A percentile compares a stretch with the other conserved stretches of the same genome.
Conservation (phyloP, 2,888 invertebrate genomes). For the Protodeltote pygarga region DNA sequence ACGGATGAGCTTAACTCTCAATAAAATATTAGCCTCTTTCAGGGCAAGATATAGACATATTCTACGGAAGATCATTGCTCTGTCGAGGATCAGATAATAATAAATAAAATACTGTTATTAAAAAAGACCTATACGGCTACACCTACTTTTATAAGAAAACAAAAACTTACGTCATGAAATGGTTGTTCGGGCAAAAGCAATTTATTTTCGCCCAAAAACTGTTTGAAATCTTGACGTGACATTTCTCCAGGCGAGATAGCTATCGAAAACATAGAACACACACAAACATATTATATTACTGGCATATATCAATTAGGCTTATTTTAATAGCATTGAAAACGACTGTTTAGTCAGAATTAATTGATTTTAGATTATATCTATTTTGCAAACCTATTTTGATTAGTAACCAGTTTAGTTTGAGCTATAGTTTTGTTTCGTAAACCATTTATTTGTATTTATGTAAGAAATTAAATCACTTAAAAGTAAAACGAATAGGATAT, state of each 20-base stretch:
- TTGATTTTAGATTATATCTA: conserved; percentile 3
- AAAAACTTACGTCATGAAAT: conserved; percentile 60
- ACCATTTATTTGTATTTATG: no score
- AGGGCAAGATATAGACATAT: no score
- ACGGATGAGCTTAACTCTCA: no score
- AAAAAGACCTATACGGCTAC: no score
- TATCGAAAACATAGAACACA: background rate
- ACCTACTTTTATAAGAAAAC: no score
- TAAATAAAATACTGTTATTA: no score
- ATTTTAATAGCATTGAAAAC: conserved; percentile 5
- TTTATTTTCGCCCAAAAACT: conserved; percentile 31
- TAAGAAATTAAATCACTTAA: no score
- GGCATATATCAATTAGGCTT: background rate
- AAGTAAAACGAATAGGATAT: no score
- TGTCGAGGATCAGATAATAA: no score
- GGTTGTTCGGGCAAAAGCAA: conserved; percentile 59
- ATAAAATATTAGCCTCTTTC: no score
- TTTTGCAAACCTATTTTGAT: conserved; percentile 4
- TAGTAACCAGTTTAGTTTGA: conserved; percentile 10
- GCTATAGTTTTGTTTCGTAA: no score
- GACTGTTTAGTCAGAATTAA: conserved; percentile 1
- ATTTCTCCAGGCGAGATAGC: conserved; percentile 1
- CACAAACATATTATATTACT: background rate
- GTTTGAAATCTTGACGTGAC: conserved; percentile 16
- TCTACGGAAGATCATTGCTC: no score